A percentile compares a stretch with the other conserved stretches of the same genome.
phyloP scores from a whole-genome alignment of 2,888 invertebrate genomes.

The Danaus chrysippus region DNA sequence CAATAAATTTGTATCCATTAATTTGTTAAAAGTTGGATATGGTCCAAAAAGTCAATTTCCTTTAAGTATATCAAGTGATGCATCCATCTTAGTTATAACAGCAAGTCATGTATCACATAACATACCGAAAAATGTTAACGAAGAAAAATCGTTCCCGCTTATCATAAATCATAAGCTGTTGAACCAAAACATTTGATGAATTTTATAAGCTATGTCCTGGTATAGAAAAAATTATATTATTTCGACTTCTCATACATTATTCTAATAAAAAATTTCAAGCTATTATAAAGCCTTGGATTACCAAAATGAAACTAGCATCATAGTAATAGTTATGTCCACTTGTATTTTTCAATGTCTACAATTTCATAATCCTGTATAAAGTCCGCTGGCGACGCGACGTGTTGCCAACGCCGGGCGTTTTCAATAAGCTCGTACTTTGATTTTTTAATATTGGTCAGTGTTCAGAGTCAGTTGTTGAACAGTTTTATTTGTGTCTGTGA shows the following conservation, averaged over 20 bases:
- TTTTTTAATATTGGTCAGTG: slow-evolving; percentile 6
- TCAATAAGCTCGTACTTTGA: slow-evolving; percentile 12
- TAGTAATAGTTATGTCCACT: not conserved
- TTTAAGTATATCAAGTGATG: slow-evolving; percentile 18
- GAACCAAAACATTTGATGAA: slow-evolving; percentile 23
- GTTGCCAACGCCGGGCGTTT: slow-evolving; percentile 8
- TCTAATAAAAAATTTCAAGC: too few species aligned
- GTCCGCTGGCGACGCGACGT: slow-evolving; percentile 16
- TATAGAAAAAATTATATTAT: not conserved
- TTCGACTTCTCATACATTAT: too few species aligned
- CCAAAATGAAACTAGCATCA: not conserved
- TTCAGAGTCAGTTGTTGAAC: slow-evolving; percentile 3
- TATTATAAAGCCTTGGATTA: not conserved
- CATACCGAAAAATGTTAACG: slow-evolving; percentile 63
- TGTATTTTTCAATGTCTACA: slow-evolving; percentile 10
- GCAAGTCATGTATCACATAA: slow-evolving; percentile 56
- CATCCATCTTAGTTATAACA: slow-evolving; percentile 41
- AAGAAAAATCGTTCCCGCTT: slow-evolving; percentile 59
- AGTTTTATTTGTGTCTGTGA: slow-evolving; percentile 6
- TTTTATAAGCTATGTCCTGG: not conserved
- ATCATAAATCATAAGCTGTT: slow-evolving; percentile 65
- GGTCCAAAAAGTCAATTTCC: slow-evolving; percentile 28
- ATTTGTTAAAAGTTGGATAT: slow-evolving; percentile 27
- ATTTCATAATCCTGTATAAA: slow-evolving; percentile 15
- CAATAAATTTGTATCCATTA: slow-evolving; percentile 24